phyloP scores from a whole-genome alignment of 2,797 vertebrate genomes.

The Hydrophis major region DNA sequence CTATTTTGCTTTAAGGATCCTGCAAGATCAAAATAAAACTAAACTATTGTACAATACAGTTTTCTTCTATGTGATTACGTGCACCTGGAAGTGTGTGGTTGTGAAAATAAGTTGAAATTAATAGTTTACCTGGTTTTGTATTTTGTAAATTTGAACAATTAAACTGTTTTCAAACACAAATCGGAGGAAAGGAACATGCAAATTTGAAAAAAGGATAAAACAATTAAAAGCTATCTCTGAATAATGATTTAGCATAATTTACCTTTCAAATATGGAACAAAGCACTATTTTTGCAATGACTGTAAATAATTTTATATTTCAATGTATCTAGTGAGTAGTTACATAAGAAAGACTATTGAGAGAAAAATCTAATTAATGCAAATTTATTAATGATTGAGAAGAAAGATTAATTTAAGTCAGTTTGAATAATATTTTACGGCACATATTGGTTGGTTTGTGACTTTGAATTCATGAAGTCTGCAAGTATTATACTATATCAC shows the following conservation, averaged over 20 bases:
- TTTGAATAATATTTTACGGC: background rate
- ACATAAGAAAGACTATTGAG: constrained; percentile 24
- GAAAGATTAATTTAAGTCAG: constrained; percentile 18
- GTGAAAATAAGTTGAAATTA: constrained; percentile 58
- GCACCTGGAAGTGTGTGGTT: constrained; percentile 44
- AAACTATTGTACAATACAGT: constrained; percentile 42
- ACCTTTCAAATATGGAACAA: constrained; percentile 28
- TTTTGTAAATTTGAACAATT: constrained; percentile 54
- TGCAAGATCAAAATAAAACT: constrained; percentile 30
- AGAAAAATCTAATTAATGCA: constrained; percentile 33
- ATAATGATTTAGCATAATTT: constrained; percentile 49
- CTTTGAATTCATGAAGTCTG: background rate
- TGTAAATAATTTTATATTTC: constrained; percentile 27
- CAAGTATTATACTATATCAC: background rate
- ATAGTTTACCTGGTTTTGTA: constrained; percentile 55
- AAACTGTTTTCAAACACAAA: constrained; percentile 55
- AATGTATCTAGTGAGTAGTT: constrained; percentile 46
- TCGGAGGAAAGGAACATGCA: constrained; percentile 31
- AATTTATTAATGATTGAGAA: constrained; percentile 25
- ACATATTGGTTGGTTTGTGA: background rate
- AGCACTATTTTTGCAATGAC: constrained; percentile 32
- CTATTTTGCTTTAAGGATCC: background rate
- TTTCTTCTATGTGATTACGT: constrained; percentile 7
- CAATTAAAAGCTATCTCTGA: constrained; percentile 29
- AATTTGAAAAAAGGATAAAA: background rate